Conservation (phyloP, 2,888 invertebrate genomes). For the Agrochola circellaris region DNA sequence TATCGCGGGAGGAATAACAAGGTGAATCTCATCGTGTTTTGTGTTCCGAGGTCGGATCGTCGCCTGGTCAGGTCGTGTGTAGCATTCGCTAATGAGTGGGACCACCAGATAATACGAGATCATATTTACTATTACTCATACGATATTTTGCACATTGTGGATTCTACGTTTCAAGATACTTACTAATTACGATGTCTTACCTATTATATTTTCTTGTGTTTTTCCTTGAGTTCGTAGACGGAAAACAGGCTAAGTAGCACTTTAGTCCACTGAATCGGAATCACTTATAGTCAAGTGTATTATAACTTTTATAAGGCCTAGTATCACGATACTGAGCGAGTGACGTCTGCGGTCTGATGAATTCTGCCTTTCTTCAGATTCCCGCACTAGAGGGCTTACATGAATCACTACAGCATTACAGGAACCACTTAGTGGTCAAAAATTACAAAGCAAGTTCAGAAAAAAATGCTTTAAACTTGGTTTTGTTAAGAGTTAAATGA, state of each 20-base stretch:
- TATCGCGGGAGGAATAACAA: conserved; percentile 54
- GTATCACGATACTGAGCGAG: neutral
- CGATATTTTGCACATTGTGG: conserved; percentile 36
- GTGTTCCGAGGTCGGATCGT: conserved; percentile 44
- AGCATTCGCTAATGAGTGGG: conserved; percentile 56
- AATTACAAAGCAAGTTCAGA: neutral
- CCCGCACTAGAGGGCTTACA: neutral
- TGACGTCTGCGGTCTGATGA: neutral
- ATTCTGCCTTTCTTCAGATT: conserved; percentile 29
- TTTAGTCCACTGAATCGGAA: conserved; percentile 12
- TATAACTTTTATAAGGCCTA: neutral
- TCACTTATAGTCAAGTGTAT: conserved; percentile 5
- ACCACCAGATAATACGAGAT: conserved; percentile 51
- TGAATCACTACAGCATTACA: neutral
- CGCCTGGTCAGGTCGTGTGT: conserved; percentile 34
- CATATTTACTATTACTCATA: conserved; percentile 33
- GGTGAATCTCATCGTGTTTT: conserved; percentile 54
- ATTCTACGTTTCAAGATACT: conserved; percentile 6
- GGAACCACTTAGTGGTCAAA: neutral
- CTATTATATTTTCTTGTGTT: neutral
- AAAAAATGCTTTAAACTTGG: neutral
- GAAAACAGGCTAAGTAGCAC: neutral
- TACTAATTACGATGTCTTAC: conserved; percentile 22
- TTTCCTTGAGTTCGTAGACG: conserved; percentile 17
- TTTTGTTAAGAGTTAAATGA: neutral